Conservation (phyloP, 1,140 invertebrate species). For the Dendrolimus punctatus region DNA sequence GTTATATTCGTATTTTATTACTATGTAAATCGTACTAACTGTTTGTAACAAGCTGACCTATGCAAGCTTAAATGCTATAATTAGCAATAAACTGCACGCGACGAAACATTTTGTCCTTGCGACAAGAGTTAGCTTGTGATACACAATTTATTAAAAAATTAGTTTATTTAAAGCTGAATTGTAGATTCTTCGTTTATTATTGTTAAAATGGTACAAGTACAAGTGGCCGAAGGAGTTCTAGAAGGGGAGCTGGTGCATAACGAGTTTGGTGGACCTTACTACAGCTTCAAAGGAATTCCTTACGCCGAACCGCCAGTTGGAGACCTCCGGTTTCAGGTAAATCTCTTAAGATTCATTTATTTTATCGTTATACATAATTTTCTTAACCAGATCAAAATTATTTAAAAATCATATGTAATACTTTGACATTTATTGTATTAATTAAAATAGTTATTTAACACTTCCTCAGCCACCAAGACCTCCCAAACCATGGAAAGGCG, state of each 20-base stretch:
- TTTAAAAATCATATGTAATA: no score
- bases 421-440: no score
- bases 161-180: no score
- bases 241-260: constrained; percentile 5
- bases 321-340: constrained; percentile 64
- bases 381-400: no score
- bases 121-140: no score
- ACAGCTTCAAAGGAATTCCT: constrained; percentile 1
- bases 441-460: background rate
- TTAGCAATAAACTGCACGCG: no score
- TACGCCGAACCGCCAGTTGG: constrained; percentile 43
- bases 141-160: no score
- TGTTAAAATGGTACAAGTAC: constrained; percentile 3
- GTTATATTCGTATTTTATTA: background rate
- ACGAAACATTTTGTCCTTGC: no score
- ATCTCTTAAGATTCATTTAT: background rate
- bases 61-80: no score
- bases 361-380: no score
- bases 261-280: constrained; percentile 1
- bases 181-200: background rate
- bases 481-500: constrained; percentile 14
- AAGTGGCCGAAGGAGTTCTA: constrained; percentile 1
- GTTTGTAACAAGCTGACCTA: no score
- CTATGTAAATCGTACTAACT: no score
- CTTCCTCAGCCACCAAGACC: constrained; percentile 19